Base-by-base conservation (phyloP, 2,888 invertebrate genomes). In the Synanthedon andrenaeformis region DNA sequence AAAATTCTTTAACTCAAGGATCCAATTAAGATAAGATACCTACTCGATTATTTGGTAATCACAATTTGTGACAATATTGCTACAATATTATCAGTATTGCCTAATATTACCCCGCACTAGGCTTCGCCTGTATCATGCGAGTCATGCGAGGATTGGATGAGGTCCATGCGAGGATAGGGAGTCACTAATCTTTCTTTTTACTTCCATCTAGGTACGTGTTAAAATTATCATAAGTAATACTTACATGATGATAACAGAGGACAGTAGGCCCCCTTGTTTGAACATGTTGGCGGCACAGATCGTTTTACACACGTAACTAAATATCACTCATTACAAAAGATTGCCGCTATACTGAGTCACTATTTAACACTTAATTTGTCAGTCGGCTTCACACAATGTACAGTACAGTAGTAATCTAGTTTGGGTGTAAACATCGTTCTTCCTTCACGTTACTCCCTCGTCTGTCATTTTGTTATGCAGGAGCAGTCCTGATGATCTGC, bases 211-310 rank as follows among this genome's bases (percentile, higher is more conserved):
- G 23, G 5, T 23, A 23, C 23, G 23, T 23, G 4, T 23, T 23
- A 23, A 23, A 1, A 5, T 23, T 23, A 23, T 23, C 23, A 23
- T 23, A 23, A 23, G 23, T 23, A 4, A 64, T 79, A 85, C 85
- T 85, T 58, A 84, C 85, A 80, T 75, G 62, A 75, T 69, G 55
- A 73, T 72, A 61, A 75, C 64, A 69, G 71, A 76, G 63, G 77
- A 70, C 63, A 76, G 63, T 55, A 76, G 67, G 60, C 70, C 67
- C 66, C 71, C 69, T 69, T 72, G 72, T 60, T 72, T 64, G 60
- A 64, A 62, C 76, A 76, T 79, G 67, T 62, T 73, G 70, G 57
- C 57, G 57, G 56, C 54, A 56, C 52, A 19, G 19, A 63, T 65
- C 53, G 60, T 58, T 67, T 66, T 62, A 68, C 70, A 70, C 68